Percentiles rank a stretch among this genome's conserved stretches.
Evolutionary conservation across 2,113 vertebrate genomes (phyloP).

Genomic region (Apus apus): DNA sequence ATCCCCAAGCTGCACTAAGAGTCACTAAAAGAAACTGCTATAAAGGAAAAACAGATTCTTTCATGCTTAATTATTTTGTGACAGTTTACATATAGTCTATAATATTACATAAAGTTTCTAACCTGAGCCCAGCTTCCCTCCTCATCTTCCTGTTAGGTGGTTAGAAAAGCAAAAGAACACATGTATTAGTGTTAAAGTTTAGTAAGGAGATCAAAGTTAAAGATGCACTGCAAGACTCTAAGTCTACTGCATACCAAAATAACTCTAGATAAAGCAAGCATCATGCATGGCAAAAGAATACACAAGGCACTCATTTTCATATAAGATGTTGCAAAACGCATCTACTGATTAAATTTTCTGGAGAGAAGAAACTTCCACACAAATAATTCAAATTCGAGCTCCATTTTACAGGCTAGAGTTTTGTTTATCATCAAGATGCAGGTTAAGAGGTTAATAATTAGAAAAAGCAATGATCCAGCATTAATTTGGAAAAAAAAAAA

Average conservation of each 20-base stretch:
- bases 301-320: neutral
- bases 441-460: slow-evolving; percentile 19
- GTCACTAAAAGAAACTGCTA: neutral
- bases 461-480: neutral
- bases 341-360: slow-evolving; percentile 17
- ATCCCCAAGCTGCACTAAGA: neutral
- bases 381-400: neutral
- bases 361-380: neutral
- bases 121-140: slow-evolving; percentile 99
- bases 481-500: neutral
- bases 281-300: slow-evolving; percentile 50
- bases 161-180: slow-evolving; percentile 89
- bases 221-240: slow-evolving; percentile 1
- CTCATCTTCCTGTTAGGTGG: slow-evolving; percentile 97
- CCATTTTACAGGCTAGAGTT: neutral
- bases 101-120: slow-evolving; percentile 80
- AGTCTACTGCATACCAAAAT: neutral
- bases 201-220: neutral
- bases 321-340: neutral
- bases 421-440: slow-evolving; percentile 10
- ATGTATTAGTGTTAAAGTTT: slow-evolving; percentile 73
- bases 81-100: slow-evolving; percentile 39
- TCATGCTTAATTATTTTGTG: slow-evolving; percentile 11
- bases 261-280: slow-evolving; percentile 7
- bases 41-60: slow-evolving; percentile 5